A percentile compares a stretch with the other conserved stretches of the same genome.
Evolutionary conservation across 2,888 invertebrate species (phyloP).

Genomic region (Tachina fera): DNA sequence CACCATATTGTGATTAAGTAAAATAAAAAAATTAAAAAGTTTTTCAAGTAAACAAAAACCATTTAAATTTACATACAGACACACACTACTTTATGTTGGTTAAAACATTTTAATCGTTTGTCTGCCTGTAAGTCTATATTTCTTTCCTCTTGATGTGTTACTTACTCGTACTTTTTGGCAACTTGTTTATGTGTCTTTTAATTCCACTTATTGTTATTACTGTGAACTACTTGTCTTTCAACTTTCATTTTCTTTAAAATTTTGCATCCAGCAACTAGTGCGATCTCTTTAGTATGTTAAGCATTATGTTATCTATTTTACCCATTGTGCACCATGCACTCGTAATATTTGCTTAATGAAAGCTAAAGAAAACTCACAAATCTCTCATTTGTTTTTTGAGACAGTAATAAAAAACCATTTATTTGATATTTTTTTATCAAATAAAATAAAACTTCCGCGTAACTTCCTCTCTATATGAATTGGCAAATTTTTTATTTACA

Average conservation of each 20-base stretch:
- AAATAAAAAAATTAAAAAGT: neutral
- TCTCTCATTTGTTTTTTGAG: conserved; percentile 26
- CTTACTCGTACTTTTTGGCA: no score
- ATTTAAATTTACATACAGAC: neutral
- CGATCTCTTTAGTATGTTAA: conserved; percentile 47
- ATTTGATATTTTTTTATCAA: conserved; percentile 7
- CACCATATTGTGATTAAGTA: neutral
- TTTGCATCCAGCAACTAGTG: conserved; percentile 28
- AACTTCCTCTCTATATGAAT: conserved; percentile 65
- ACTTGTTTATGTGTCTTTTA: neutral
- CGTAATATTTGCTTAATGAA: conserved; percentile 13
- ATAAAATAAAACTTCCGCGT: conserved; percentile 70
- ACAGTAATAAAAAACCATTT: neutral
- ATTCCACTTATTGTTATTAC: conserved; percentile 28
- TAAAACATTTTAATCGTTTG: neutral
- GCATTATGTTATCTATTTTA: conserved; percentile 29
- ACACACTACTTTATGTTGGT: no score
- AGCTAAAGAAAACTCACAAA: conserved; percentile 7
- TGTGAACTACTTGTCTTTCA: conserved; percentile 57
- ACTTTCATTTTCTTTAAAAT: conserved; percentile 64
- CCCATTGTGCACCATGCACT: neutral
- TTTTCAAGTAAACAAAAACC: neutral
- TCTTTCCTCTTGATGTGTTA: neutral
- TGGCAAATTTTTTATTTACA: conserved; percentile 41
- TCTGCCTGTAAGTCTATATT: neutral